phyloP scores from a whole-genome alignment of 1,140 invertebrate genomes.

The Drosophila prosaltans region DNA sequence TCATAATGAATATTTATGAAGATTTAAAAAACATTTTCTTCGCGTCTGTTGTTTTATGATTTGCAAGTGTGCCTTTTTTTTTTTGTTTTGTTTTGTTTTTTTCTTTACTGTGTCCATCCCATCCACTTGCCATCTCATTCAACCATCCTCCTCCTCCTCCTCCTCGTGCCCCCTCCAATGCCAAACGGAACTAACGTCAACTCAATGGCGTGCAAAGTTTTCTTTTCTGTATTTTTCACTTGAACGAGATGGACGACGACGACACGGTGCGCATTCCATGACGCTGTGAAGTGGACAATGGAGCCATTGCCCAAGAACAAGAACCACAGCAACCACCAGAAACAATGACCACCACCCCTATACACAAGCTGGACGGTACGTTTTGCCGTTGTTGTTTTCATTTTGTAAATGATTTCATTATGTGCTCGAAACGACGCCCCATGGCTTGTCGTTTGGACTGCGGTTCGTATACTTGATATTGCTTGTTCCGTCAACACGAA shows the following conservation, averaged over 20 bases:
- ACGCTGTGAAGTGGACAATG: slow-evolving; percentile 20
- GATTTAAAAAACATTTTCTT: slow-evolving; percentile 82
- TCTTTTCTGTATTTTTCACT: slow-evolving; percentile 60
- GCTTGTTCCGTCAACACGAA: slow-evolving; percentile 43
- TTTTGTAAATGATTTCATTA: slow-evolving; percentile 81
- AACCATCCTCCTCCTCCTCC: not conserved
- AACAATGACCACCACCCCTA: not conserved
- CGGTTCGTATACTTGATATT: slow-evolving; percentile 69
- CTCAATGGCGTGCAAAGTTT: slow-evolving; percentile 78
- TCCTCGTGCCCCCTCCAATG: not conserved
- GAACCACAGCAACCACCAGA: slow-evolving; percentile 10
- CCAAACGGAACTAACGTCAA: slow-evolving; percentile 40
- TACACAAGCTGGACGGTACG: slow-evolving; percentile 6
- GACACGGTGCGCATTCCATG: slow-evolving; percentile 17
- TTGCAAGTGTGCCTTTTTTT: slow-evolving; percentile 73
- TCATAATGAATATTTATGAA: slow-evolving; percentile 82
- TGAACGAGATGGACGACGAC: slow-evolving; percentile 43
- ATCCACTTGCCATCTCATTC: not conserved
- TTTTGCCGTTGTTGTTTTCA: slow-evolving; percentile 60
- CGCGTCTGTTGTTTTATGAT: slow-evolving; percentile 82
- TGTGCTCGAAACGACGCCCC: slow-evolving; percentile 58
- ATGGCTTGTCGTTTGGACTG: slow-evolving; percentile 15
- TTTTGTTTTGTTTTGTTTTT: slow-evolving; percentile 19
- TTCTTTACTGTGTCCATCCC: not conserved
- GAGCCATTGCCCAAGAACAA: slow-evolving; percentile 5